Evolutionary conservation across 2,113 vertebrate species (phyloP), one percentile per base, ranked within the genome.

Genomic region (Ammodytes dubius): DNA sequence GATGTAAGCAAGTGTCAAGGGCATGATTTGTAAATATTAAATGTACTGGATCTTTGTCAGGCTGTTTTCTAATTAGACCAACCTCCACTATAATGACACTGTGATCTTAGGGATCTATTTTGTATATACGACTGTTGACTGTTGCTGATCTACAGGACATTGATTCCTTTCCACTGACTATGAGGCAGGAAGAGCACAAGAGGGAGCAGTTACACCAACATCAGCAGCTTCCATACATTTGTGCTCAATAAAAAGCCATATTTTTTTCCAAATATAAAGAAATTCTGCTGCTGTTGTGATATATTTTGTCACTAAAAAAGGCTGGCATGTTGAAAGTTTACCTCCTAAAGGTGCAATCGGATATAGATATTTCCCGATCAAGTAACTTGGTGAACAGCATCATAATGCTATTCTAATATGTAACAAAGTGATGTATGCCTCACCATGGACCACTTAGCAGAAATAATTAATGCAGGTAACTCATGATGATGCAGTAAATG

Each of bases 181-280:
- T 73, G 74, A 74, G 2, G 77, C 79, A 60, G 56, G 46, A 47
- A n/a, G 39, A 70, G 52, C 85, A 83, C 76, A n/a, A 80, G 88
- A 87, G 81, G 87, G 86, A 81, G 90, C 72, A 76, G 64, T 84
- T 80, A 19, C 67, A 42, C 66, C 59, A 74, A 1, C 13, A 57
- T 47, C 69, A 54, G 19, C 42, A 66, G 45, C 7, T 49, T 74
- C 53, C 6, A 19, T 69, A 12, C 57, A 54, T 63, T n/a, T 19
- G 37, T 15, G 17, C 45, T 49, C 39, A 46, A 8, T 40, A 5
- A 17, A 39, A 57, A 37, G 59, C 37, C 19, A 53, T 66, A 19
- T 15, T 68, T 46, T 50, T 39, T 54, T 60, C 6, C 6, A 45
- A 10, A 52, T 50, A 52, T 46, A 5, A 60, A 39, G 6, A 17